These are phyloP conservation scores for Campylomormyrus numenius DNA, from an alignment of 2,113 vertebrate genomes.

Conservation along the genomic window DNA sequence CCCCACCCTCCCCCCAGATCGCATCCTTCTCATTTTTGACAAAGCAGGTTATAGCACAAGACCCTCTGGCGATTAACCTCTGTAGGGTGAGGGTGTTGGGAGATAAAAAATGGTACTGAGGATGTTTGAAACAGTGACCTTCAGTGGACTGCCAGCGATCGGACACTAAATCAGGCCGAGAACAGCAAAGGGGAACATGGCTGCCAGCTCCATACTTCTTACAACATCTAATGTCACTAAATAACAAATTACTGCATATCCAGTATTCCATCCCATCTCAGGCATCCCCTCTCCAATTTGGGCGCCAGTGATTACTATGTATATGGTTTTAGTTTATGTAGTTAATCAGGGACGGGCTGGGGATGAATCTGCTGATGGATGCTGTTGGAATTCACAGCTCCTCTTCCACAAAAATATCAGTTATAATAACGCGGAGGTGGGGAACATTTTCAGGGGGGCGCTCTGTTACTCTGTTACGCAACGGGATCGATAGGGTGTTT, in stretches of 20 bases:
- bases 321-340: background rate
- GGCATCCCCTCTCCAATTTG: background rate
- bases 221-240: background rate
- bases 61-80: background rate
- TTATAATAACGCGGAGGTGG: background rate
- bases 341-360: background rate
- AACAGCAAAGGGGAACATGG: background rate
- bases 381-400: background rate
- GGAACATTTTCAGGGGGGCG: background rate
- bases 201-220: background rate
- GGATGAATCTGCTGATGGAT: background rate
- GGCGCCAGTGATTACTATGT: background rate
- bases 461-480: background rate
- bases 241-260: background rate
- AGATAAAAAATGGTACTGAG: background rate
- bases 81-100: background rate
- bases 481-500: background rate
- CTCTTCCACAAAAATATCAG: background rate
- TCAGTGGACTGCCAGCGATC: background rate
- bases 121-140: background rate
- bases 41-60: background rate
- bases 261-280: background rate
- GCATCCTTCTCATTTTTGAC: background rate
- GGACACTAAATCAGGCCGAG: background rate
- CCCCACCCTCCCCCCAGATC: background rate